A percentile compares a stretch with the other conserved stretches of the same genome.
These are phyloP conservation scores for Eristalis tenax DNA, from an alignment of 2,888 invertebrate genomes.

Conservation along the genomic window DNA sequence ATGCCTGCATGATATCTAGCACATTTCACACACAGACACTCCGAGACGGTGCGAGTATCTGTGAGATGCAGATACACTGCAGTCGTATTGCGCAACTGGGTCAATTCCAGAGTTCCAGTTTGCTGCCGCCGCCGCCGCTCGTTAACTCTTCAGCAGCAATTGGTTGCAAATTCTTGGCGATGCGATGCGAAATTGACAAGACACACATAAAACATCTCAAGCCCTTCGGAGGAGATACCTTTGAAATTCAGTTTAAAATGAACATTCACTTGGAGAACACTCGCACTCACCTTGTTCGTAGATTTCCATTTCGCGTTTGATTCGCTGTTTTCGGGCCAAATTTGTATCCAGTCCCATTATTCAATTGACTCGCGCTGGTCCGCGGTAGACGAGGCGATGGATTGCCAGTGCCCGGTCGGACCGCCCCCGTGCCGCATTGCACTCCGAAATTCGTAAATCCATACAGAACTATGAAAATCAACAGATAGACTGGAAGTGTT, in stretches of 20 bases:
- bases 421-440: constrained; percentile 75
- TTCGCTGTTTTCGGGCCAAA: constrained; percentile 79
- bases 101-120: constrained; percentile 29
- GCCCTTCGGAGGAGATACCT: background rate
- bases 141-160: constrained; percentile 16
- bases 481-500: constrained; percentile 73
- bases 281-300: constrained; percentile 80
- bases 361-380: constrained; percentile 84
- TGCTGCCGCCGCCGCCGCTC: background rate
- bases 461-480: constrained; percentile 74
- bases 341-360: constrained; percentile 79
- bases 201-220: background rate
- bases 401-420: constrained; percentile 79
- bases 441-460: constrained; percentile 72
- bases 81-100: constrained; percentile 33
- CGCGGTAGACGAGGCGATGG: constrained; percentile 83
- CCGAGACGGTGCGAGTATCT: background rate
- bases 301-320: constrained; percentile 80
- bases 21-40: constrained; percentile 45
- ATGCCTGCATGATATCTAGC: constrained; percentile 35
- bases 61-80: background rate
- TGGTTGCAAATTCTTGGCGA: constrained; percentile 14
- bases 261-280: background rate
- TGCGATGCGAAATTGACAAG: background rate
- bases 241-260: background rate